A percentile compares a stretch with the other conserved stretches of the same genome.
Conservation (phyloP, 2,888 invertebrate genomes). For the Oscheius sp. region DNA sequence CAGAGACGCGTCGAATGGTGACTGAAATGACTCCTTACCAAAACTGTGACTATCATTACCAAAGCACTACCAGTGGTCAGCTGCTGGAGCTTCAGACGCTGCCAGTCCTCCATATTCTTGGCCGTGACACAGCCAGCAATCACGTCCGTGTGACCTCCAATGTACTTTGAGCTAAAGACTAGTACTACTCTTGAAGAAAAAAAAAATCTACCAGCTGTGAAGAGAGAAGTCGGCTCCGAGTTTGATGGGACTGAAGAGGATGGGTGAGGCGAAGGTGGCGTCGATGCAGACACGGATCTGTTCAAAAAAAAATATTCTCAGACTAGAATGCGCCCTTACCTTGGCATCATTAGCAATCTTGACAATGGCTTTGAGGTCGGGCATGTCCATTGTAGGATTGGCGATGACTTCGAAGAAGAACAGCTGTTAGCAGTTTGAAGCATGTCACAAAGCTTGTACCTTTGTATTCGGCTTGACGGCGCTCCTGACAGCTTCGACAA, state of each 20-base stretch:
- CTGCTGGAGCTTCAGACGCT: conserved; percentile 56
- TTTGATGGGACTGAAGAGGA: conserved; percentile 72
- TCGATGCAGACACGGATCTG: conserved; percentile 72
- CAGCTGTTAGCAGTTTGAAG: conserved; percentile 29
- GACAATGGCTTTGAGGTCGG: conserved; percentile 73
- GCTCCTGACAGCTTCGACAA: conserved; percentile 68
- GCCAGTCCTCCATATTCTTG: conserved; percentile 46
- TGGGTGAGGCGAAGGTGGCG: conserved; percentile 74
- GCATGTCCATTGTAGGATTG: conserved; percentile 74
- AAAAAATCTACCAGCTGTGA: conserved; percentile 72
- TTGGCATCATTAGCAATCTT: conserved; percentile 44
- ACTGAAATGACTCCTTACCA: conserved; percentile 31
- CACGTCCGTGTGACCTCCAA: conserved; percentile 75
- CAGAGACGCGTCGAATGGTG: conserved; percentile 56
- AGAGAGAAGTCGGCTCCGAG: conserved; percentile 74
- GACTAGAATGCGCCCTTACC: conserved; percentile 3
- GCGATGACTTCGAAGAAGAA: conserved; percentile 74
- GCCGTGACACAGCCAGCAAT: conserved; percentile 72
- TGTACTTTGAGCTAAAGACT: conserved; percentile 73
- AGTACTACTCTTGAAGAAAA: background rate
- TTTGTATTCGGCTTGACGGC: conserved; percentile 73
- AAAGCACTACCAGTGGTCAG: conserved; percentile 51
- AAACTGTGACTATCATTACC: conserved; percentile 15
- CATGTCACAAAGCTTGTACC: conserved; percentile 51
- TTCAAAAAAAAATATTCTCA: background rate